These are phyloP conservation scores for Scaptomyza pallida DNA, from an alignment of 1,140 invertebrate species.

Conservation along the genomic window DNA sequence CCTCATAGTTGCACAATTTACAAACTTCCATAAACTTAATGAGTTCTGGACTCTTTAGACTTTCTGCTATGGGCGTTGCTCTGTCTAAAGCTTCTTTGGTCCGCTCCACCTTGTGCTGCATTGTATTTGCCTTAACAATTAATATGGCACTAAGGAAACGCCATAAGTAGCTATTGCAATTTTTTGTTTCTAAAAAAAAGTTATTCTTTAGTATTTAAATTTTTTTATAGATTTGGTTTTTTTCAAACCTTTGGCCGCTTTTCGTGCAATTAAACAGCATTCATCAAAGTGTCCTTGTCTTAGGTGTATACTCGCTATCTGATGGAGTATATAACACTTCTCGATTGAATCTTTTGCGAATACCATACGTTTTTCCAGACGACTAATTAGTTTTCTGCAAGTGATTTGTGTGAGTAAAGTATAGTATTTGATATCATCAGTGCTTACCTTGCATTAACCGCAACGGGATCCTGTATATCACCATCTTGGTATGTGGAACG, in stretches of 20 bases:
- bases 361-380: slow-evolving; percentile 41
- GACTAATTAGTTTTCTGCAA: slow-evolving; percentile 8
- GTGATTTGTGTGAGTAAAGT: not conserved
- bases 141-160: slow-evolving; percentile 38
- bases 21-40: slow-evolving; percentile 19
- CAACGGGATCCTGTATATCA: slow-evolving; percentile 34
- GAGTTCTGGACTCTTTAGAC: slow-evolving; percentile 20
- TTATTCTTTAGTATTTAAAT: not conserved
- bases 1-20: not conserved
- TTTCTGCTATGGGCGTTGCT: slow-evolving; percentile 9
- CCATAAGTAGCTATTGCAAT: slow-evolving; percentile 48
- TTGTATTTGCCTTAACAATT: slow-evolving; percentile 42
- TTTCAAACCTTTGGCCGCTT: slow-evolving; percentile 35
- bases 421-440: not conserved
- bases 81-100: slow-evolving; percentile 30
- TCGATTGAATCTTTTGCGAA: slow-evolving; percentile 52
- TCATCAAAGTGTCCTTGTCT: slow-evolving; percentile 46
- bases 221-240: not conserved
- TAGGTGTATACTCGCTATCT: slow-evolving; percentile 42
- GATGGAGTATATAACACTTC: slow-evolving; percentile 55
- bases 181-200: slow-evolving; percentile 2
- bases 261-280: slow-evolving; percentile 43
- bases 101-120: slow-evolving; percentile 48
- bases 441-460: slow-evolving; percentile 11
- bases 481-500: slow-evolving; percentile 57